phyloP scores from a whole-genome alignment of 2,113 vertebrate species.

The Mandrillus leucophaeus region DNA sequence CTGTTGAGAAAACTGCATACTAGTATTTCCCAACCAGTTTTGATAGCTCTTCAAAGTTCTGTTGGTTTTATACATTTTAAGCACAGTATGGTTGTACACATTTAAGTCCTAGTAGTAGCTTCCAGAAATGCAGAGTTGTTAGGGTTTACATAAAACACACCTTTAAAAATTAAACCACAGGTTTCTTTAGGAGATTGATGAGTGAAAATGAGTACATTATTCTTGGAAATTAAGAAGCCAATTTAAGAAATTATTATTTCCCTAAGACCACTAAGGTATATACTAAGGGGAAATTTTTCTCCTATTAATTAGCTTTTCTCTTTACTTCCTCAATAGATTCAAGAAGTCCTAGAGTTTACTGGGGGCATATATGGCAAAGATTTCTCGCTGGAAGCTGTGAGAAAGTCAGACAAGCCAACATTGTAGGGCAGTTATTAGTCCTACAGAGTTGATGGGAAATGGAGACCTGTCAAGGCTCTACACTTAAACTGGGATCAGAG shows the following conservation, averaged over 20 bases:
- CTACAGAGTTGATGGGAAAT: conserved; percentile 4
- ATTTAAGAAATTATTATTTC: conserved; percentile 50
- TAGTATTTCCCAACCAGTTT: conserved; percentile 25
- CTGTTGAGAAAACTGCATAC: conserved; percentile 21
- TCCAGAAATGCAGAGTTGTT: conserved; percentile 38
- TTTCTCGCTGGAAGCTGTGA: background rate
- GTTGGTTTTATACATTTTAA: conserved; percentile 57
- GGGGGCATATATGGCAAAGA: conserved; percentile 7
- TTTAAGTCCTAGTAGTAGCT: conserved; percentile 21
- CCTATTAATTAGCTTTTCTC: conserved; percentile 8
- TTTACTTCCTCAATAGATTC: conserved; percentile 2
- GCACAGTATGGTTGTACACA: background rate
- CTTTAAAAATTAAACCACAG: conserved; percentile 43
- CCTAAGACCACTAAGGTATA: background rate
- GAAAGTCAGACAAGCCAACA: conserved; percentile 30
- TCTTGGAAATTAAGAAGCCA: conserved; percentile 35
- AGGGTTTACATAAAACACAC: conserved; percentile 6
- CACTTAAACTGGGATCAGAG: conserved; percentile 49
- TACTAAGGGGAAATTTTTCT: background rate
- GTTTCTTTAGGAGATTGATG: background rate
- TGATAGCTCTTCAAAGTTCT: conserved; percentile 33
- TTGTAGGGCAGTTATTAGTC: background rate
- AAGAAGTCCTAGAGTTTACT: conserved; percentile 21
- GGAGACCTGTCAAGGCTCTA: conserved; percentile 40
- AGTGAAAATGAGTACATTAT: background rate